Percentiles rank a stretch among this genome's conserved stretches.
phyloP scores from a whole-genome alignment of 1,140 invertebrate species.

The Scaptomyza graminum region DNA sequence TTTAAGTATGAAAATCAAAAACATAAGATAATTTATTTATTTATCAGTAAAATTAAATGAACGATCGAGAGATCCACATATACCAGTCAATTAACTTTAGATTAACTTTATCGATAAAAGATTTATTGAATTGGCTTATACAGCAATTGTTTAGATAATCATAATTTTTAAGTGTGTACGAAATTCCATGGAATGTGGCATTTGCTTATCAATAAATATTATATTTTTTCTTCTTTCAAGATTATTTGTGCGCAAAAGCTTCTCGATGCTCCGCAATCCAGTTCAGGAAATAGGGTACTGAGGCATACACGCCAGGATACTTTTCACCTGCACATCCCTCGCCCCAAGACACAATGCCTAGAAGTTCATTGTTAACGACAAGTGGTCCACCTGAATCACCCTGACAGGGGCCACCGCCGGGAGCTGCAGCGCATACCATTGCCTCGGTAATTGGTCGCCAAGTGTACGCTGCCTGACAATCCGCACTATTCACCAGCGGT shows the following conservation, averaged over 20 bases:
- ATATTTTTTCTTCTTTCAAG: no score
- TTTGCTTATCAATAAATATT: no score
- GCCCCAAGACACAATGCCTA: conserved; percentile 88
- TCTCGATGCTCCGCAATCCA: conserved; percentile 76
- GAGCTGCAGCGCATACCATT: conserved; percentile 89
- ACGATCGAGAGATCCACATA: no score
- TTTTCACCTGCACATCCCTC: conserved; percentile 86
- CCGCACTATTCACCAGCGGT: conserved; percentile 80
- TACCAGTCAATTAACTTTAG: no score
- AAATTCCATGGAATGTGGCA: no score
- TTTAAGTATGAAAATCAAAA: no score
- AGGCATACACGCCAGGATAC: conserved; percentile 88
- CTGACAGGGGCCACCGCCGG: conserved; percentile 84
- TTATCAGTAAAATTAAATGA: no score
- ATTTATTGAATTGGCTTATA: no score
- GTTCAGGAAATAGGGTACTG: conserved; percentile 84
- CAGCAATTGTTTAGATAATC: no score
- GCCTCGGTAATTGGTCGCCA: conserved; percentile 85
- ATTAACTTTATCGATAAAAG: no score
- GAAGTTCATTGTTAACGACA: conserved; percentile 75
- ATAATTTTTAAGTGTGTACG: no score
- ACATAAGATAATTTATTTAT: no score
- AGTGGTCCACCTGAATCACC: conserved; percentile 84
- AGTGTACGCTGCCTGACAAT: conserved; percentile 79
- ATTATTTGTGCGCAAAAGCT: background rate